Conservation (phyloP, 2,113 vertebrate species). For the Zingel zingel region DNA sequence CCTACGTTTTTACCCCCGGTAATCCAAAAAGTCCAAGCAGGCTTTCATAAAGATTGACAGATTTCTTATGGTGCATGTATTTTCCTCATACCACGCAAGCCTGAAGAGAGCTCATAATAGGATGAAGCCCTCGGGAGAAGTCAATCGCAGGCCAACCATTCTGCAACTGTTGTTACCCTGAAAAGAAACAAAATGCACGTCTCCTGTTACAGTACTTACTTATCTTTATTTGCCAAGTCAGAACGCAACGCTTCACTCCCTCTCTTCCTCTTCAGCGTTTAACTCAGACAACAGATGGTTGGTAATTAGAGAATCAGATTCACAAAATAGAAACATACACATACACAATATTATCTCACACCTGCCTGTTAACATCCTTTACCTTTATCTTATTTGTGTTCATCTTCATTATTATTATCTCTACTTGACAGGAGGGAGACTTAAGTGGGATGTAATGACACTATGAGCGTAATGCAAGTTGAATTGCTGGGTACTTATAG, state of each 20-base stretch:
- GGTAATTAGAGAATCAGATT: slow-evolving; percentile 59
- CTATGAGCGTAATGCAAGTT: slow-evolving; percentile 24
- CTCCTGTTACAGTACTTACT: slow-evolving; percentile 18
- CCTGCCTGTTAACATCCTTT: slow-evolving; percentile 40
- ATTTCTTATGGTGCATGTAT: not conserved
- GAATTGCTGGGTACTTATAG: slow-evolving; percentile 48
- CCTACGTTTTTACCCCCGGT: not conserved
- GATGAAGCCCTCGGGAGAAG: slow-evolving; percentile 20
- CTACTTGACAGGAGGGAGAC: slow-evolving; percentile 40
- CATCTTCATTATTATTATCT: slow-evolving; percentile 47
- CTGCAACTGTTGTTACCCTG: slow-evolving; percentile 19
- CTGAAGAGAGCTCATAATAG: slow-evolving; percentile 8
- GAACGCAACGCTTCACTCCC: slow-evolving; percentile 11
- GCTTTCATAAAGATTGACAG: slow-evolving; percentile 3
- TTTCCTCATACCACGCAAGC: slow-evolving; percentile 15
- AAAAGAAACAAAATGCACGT: slow-evolving; percentile 32
- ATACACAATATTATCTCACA: slow-evolving; percentile 32
- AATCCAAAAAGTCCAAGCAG: not conserved
- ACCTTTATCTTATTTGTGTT: slow-evolving; percentile 59
- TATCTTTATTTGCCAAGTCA: slow-evolving; percentile 50
- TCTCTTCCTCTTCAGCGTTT: slow-evolving; percentile 30
- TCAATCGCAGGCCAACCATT: slow-evolving; percentile 19
- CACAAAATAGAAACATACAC: slow-evolving; percentile 46
- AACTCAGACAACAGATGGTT: slow-evolving; percentile 57
- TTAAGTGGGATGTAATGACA: slow-evolving; percentile 61